Conservation (phyloP, 2,888 invertebrate genomes). For the Dermolepida albohirtum region DNA sequence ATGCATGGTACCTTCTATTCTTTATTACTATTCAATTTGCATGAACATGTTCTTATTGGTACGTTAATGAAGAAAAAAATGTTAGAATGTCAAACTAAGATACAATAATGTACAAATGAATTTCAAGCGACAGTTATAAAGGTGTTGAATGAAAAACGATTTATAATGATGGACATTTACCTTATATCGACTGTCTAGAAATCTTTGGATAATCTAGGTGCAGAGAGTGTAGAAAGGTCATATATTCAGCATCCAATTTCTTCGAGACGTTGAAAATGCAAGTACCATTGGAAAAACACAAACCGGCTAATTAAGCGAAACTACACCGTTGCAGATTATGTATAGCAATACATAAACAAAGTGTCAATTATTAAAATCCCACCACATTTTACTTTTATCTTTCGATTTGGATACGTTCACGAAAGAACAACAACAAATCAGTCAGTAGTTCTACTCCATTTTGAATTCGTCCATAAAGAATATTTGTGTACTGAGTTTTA, state of each 20-base stretch:
- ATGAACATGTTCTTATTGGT: constrained; percentile 3
- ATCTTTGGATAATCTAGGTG: constrained; percentile 37
- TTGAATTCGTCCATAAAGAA: constrained; percentile 61
- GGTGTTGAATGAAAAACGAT: not conserved
- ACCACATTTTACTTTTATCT: constrained; percentile 37
- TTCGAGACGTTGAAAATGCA: constrained; percentile 40
- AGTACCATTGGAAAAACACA: constrained; percentile 22
- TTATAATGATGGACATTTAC: constrained; percentile 36
- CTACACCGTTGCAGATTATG: constrained; percentile 9
- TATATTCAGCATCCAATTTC: constrained; percentile 46
- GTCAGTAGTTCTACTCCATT: constrained; percentile 61
- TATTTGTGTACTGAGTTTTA: constrained; percentile 58
- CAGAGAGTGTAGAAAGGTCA: constrained; percentile 43
- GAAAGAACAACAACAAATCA: constrained; percentile 59
- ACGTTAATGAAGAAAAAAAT: too few species aligned
- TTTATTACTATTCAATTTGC: constrained; percentile 23
- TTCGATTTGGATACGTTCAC: constrained; percentile 22
- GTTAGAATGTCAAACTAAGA: not conserved
- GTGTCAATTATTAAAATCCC: constrained; percentile 40
- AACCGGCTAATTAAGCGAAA: constrained; percentile 35
- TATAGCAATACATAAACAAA: constrained; percentile 38
- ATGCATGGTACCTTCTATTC: constrained; percentile 14
- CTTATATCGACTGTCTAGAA: constrained; percentile 45
- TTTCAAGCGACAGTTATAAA: not conserved
- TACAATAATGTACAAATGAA: not conserved